These are phyloP conservation scores for Nematolebias whitei DNA, from an alignment of 2,113 vertebrate genomes.

Conservation along the genomic window DNA sequence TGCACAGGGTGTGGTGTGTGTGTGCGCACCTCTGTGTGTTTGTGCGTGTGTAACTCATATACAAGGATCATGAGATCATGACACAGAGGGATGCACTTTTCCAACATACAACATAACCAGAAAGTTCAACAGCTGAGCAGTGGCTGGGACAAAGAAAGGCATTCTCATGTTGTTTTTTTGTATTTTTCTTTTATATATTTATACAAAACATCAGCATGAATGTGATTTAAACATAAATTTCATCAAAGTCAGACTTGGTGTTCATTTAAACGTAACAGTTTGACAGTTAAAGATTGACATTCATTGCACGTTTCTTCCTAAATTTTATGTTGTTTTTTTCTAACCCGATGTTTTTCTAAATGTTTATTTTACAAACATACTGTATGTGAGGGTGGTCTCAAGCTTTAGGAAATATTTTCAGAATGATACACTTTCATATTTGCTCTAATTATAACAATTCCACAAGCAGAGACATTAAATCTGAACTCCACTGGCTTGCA, in stretches of 20 bases:
- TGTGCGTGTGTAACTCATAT: constrained; percentile 35
- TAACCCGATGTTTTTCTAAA: constrained; percentile 1
- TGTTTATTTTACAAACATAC: neutral
- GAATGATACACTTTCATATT: no score
- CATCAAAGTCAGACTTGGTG: neutral
- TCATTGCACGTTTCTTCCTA: neutral
- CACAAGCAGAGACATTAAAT: no score
- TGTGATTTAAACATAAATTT: neutral
- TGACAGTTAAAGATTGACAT: no score
- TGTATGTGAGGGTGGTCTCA: no score
- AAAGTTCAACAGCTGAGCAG: constrained; percentile 44
- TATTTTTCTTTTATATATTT: neutral
- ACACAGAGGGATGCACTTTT: constrained; percentile 38
- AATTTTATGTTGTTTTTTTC: neutral
- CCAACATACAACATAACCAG: constrained; percentile 49
- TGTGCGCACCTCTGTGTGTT: constrained; percentile 23
- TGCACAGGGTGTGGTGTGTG: constrained; percentile 35
- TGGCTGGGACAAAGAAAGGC: constrained; percentile 32
- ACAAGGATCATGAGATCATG: constrained; percentile 57
- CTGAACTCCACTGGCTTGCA: no score
- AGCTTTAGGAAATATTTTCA: no score
- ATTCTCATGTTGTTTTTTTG: neutral
- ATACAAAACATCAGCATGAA: constrained; percentile 14
- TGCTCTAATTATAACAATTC: no score
- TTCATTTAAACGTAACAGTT: no score